Evolutionary conservation across 2,797 vertebrate genomes (phyloP), one percentile per base, ranked within the genome.

Genomic region (Pogoniulus pusillus): DNA sequence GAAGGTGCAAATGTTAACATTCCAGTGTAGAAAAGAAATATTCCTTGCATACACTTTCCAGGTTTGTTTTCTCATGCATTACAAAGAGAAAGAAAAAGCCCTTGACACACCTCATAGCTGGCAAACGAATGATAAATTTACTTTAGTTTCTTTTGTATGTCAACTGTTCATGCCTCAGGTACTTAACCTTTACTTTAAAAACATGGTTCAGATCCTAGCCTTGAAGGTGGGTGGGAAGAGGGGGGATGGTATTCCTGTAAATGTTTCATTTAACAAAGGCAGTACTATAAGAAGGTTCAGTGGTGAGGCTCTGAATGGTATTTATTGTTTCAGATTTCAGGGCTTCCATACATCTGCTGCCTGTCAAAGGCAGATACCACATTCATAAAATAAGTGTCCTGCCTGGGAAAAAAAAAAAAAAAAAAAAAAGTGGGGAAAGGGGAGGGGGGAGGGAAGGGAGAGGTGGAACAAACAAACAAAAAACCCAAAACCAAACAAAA

Each of bases 241-340:
- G 51, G 71, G 97, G 97, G 96, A 95, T 96, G 97, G 98, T 98
- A 97, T 98, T 98, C 98, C 97, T 97, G 97, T 96, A 97, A 98
- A 97, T 96, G 97, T 97, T 98, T 98, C 97, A 96, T 97, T 98
- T 98, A 98, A 98, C 97, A 97, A 98, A 98, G 97, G 97, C 97
- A 97, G 96, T 96, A 97, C 97, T 97, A 96, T 94, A 96, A 97
- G 97, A 97, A 96, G 94, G 96, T 91, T 96, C 95, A 49, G 41
- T 63, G 87, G 89, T 85, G 89, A 95, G 91, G 91, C 94, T 95
- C 95, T 97, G 98, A 98, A 98, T 98, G 98, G 98, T 98, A 98
- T 98, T 98, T 98, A 98, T 98, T 98, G 98, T 98, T 98, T 98
- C 97, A 98, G 96, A 98, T 98, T 98, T 97, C 96, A 97, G 98